A percentile compares a stretch with the other conserved stretches of the same genome.
phyloP scores from a whole-genome alignment of 2,888 invertebrate species.

The Eupithecia dodoneata region DNA sequence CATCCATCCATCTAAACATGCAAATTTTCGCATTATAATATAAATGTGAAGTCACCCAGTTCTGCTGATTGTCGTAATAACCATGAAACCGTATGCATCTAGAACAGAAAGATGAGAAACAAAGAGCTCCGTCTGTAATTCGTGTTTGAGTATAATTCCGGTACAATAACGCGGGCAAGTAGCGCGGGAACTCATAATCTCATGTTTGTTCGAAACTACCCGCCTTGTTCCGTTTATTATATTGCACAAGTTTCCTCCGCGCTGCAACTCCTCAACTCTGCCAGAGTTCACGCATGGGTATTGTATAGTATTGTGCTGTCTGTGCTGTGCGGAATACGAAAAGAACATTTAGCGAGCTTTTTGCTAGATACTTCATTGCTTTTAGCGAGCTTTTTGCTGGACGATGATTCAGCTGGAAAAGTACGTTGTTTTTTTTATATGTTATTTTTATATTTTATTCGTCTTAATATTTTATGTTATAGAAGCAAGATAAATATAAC shows the following conservation, averaged over 20 bases:
- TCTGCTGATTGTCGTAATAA: not conserved
- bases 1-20: too few relatives aligned
- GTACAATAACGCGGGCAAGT: conserved; percentile 8
- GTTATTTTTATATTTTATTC: too few relatives aligned
- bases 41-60: too few relatives aligned
- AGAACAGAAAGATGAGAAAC: conserved; percentile 1
- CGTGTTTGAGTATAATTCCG: conserved; percentile 8
- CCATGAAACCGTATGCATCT: not conserved
- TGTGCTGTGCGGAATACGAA: not conserved
- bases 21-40: too few relatives aligned
- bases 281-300: not conserved
- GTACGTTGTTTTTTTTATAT: not conserved
- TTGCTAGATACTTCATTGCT: not conserved
- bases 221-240: conserved; percentile 20
- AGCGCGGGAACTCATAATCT: conserved; percentile 20
- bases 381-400: not conserved
- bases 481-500: too few relatives aligned
- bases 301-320: not conserved
- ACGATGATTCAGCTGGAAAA: not conserved
- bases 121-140: not conserved
- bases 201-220: conserved; percentile 27
- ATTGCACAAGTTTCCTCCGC: conserved; percentile 21
- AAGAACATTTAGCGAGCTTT: not conserved
- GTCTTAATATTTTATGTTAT: too few relatives aligned
- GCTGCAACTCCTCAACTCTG: not conserved